A percentile compares a stretch with the other conserved stretches of the same genome.
phyloP scores from a whole-genome alignment of 2,113 vertebrate species.

The Catharus bicknelli region DNA sequence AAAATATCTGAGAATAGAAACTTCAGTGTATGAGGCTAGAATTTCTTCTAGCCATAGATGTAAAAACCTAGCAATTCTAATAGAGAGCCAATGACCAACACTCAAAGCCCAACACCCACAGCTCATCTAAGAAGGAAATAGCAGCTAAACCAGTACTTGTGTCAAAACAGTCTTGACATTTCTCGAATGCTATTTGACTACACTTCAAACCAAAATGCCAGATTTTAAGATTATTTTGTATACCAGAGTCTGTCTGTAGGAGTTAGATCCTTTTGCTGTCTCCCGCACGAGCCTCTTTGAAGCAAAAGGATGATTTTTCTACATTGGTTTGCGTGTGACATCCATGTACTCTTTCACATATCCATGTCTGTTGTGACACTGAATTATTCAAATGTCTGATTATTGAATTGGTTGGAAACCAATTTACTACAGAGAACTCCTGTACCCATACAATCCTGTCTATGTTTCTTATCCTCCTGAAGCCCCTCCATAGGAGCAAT shows the following conservation, averaged over 20 bases:
- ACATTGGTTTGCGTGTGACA: fast-evolving
- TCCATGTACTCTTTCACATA: neutral
- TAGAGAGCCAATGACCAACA: neutral
- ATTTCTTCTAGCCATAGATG: neutral
- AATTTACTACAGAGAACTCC: neutral
- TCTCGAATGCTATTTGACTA: neutral
- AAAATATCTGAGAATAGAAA: neutral
- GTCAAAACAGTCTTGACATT: neutral
- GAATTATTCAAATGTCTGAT: neutral
- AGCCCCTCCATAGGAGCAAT: neutral
- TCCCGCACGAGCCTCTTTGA: neutral
- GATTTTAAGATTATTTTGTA: neutral
- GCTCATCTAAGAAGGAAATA: neutral
- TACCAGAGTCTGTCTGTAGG: neutral
- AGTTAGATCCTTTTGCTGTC: neutral
- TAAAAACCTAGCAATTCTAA: neutral
- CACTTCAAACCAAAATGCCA: neutral
- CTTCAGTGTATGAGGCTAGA: neutral
- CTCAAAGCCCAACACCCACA: neutral
- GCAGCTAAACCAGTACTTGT: neutral
- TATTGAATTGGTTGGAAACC: neutral
- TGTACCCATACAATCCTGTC: neutral
- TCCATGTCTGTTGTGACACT: neutral
- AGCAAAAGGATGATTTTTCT: fast-evolving
- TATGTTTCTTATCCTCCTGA: neutral